Evolutionary conservation across 23 tunicate species (phyloP).

Genomic region (Halocynthia roretzi): DNA sequence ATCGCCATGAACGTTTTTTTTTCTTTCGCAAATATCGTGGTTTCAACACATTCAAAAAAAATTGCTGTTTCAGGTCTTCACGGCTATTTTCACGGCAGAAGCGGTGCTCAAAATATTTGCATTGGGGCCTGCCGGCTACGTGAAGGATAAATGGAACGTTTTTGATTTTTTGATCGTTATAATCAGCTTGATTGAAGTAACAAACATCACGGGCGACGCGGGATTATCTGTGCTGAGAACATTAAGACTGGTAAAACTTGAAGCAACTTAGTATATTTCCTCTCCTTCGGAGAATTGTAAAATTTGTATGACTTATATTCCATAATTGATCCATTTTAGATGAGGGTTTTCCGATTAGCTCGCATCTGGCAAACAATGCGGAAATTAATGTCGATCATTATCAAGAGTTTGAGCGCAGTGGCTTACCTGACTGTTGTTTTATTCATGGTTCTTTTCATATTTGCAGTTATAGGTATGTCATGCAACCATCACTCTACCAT

Average conservation of each 20-base stretch:
- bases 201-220: conserved; percentile 10
- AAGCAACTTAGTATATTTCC: no score
- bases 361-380: conserved; percentile 93
- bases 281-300: no score
- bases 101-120: conserved; percentile 63
- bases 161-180: conserved; percentile 88
- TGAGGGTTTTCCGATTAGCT: conserved; percentile 90
- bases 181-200: conserved; percentile 56
- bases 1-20: not conserved
- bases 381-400: conserved; percentile 78
- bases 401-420: conserved; percentile 71
- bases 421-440: conserved; percentile 81
- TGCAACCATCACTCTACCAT: not conserved
- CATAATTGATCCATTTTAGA: conserved; percentile 27
- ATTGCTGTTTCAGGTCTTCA: conserved; percentile 47
- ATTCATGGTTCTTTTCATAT: conserved; percentile 84
- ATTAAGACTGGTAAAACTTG: conserved; percentile 56
- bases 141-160: conserved; percentile 71
- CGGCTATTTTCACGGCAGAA: conserved; percentile 68
- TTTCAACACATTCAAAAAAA: not conserved
- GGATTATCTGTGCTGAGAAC: conserved; percentile 72
- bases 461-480: conserved; percentile 90
- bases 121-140: conserved; percentile 45
- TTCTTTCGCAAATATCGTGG: no score
- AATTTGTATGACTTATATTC: not conserved